Base-by-base conservation (phyloP, 2,113 vertebrate genomes). In the Fregata magnificens region DNA sequence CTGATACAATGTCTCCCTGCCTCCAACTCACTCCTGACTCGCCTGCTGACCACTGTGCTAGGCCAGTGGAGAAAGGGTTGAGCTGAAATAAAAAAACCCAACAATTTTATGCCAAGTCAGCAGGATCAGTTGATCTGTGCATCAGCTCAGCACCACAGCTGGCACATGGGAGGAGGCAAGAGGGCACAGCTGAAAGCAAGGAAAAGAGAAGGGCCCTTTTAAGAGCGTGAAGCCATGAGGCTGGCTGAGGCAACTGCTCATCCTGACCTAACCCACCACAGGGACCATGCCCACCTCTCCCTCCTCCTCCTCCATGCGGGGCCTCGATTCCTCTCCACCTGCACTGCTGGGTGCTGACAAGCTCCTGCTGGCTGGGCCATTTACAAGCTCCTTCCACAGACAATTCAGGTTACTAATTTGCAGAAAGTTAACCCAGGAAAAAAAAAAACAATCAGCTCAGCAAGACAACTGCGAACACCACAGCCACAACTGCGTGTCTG, bases 131-230 rank as follows among this genome's bases (percentile, higher is more conserved):
- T 78, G 32, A 55, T 38, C 82, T 78, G 0, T 20, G 40, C 72
- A 62, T 61, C 52, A 59, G 70, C 73, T 94, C 88, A 88, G 73
- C 52, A 88, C 36, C 66, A 65, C 92, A 93, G 88, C 90, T 88
- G 82, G 87, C 40, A 59, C 2, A 1, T 45, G 38, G 66, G 44
- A 93, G 61, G 71, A 92, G 29, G 88, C 86, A 52, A 44, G 73
- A 81, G 72, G 72, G 67, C 85, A 93, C 92, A 85, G 74, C 70
- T 72, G 82, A 69, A 59, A 65, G 47, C 19, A 24, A 28, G 29
- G 40, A n/a, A 87, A 87, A 78, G 72, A 87, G 47, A 90, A 83
- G 24, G 21, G 44, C 36, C 49, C 44, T 82, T 93, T 79, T 34
- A 63, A 82, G 62, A 76, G 25, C 52, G 71, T 18, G 49, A 76